These are phyloP conservation scores for Plectrocnemia conspersa DNA, from an alignment of 1,140 invertebrate genomes.

Conservation along the genomic window DNA sequence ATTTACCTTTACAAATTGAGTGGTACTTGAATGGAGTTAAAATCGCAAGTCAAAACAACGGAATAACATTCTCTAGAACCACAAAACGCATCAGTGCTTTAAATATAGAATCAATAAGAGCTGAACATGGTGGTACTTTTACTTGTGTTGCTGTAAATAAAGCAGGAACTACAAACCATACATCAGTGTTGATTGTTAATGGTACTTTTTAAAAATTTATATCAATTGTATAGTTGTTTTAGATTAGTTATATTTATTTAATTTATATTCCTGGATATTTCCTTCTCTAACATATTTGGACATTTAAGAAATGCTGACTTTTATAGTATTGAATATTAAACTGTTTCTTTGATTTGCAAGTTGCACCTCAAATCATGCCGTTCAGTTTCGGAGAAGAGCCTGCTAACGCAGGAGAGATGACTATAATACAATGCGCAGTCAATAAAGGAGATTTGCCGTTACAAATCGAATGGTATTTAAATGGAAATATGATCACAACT, in stretches of 20 bases:
- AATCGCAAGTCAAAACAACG: conserved; percentile 40
- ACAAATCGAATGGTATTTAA: conserved; percentile 55
- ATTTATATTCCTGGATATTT: neutral
- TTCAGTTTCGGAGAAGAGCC: conserved; percentile 62
- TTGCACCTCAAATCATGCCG: conserved; percentile 60
- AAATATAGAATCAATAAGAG: conserved; percentile 54
- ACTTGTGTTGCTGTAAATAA: conserved; percentile 55
- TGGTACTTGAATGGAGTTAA: conserved; percentile 68
- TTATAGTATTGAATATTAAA: no score
- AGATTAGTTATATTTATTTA: no score
- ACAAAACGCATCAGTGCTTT: conserved; percentile 54
- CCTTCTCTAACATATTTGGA: neutral
- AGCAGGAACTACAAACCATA: conserved; percentile 47
- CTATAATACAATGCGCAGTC: conserved; percentile 56
- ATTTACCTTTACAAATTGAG: conserved; percentile 68
- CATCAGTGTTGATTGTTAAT: conserved; percentile 47
- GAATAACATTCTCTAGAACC: conserved; percentile 44
- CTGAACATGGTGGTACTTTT: conserved; percentile 51
- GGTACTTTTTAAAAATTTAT: conserved; percentile 38
- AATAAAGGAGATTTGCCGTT: conserved; percentile 65
- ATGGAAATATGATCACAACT: conserved; percentile 43
- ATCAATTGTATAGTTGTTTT: no score
- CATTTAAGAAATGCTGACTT: conserved; percentile 40
- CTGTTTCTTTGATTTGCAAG: conserved; percentile 45
- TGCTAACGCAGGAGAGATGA: conserved; percentile 61